phyloP scores from a whole-genome alignment of 2,113 vertebrate genomes.

The Phycodurus eques region DNA sequence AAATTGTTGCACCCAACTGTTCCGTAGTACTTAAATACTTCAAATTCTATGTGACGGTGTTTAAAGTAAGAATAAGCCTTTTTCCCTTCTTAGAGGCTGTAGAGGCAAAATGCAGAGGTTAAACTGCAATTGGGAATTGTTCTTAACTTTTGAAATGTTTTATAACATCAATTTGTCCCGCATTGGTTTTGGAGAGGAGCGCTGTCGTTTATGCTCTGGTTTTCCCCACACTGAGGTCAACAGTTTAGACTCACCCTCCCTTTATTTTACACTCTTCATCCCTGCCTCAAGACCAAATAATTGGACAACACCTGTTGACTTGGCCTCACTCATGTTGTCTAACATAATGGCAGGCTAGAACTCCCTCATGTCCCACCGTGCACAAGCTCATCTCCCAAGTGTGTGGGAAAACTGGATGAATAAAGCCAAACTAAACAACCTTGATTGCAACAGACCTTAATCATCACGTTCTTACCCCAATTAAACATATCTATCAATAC shows the following conservation, averaged over 20 bases:
- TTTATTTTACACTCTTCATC: slow-evolving; percentile 30
- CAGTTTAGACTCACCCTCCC: slow-evolving; percentile 35
- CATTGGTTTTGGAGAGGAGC: neutral
- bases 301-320: slow-evolving; percentile 70
- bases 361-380: slow-evolving; percentile 26
- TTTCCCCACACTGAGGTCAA: slow-evolving; percentile 29
- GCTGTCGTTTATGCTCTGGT: slow-evolving; percentile 35
- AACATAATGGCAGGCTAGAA: slow-evolving; percentile 47
- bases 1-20: no score
- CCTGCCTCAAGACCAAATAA: slow-evolving; percentile 58
- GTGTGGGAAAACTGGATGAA: slow-evolving; percentile 43
- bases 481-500: neutral
- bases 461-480: neutral
- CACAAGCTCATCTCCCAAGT: slow-evolving; percentile 31
- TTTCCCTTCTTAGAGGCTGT: no score
- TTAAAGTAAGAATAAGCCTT: no score
- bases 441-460: slow-evolving; percentile 12
- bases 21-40: no score
- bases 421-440: slow-evolving; percentile 20
- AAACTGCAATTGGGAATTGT: neutral
- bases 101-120: neutral
- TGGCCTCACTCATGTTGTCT: slow-evolving; percentile 47
- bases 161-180: neutral
- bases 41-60: no score
- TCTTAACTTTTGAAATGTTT: neutral